phyloP scores from a whole-genome alignment of 2,888 invertebrate species.

The Xylocampa areola region DNA sequence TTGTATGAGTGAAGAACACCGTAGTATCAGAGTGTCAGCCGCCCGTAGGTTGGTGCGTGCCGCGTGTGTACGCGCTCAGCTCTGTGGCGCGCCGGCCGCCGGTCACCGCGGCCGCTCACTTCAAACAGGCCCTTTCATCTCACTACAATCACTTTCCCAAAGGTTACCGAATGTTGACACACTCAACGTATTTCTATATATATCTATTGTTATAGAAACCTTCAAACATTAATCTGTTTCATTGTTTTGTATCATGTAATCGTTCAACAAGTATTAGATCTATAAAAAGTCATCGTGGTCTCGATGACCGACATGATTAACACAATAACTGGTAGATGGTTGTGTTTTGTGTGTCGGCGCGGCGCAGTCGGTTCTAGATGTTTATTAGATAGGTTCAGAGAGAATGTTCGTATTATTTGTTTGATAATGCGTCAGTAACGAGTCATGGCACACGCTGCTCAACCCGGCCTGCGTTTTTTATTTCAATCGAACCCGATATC shows the following conservation, averaged over 20 bases:
- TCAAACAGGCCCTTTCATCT: conserved; percentile 63
- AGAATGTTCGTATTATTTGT: conserved; percentile 37
- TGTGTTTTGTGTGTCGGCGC: conserved; percentile 20
- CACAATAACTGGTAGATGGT: conserved; percentile 23
- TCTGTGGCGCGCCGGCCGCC: conserved; percentile 44
- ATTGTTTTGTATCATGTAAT: conserved; percentile 25
- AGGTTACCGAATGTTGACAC: conserved; percentile 15
- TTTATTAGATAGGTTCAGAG: conserved; percentile 33
- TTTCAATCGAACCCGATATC: conserved; percentile 81
- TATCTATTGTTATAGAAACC: conserved; percentile 22
- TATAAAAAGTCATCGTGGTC: conserved; percentile 23
- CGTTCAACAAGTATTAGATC: conserved; percentile 25
- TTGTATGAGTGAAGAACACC: too few species aligned
- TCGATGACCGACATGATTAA: conserved; percentile 51
- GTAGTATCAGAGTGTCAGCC: too few species aligned
- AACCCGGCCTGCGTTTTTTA: conserved; percentile 62
- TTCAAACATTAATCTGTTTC: conserved; percentile 29
- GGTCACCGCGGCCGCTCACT: conserved; percentile 48
- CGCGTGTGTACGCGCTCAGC: conserved; percentile 18
- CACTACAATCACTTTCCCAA: conserved; percentile 34
- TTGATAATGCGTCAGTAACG: conserved; percentile 58
- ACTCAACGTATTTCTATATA: conserved; percentile 7
- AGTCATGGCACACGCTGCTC: conserved; percentile 63
- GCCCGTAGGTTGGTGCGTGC: not conserved
- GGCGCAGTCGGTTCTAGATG: conserved; percentile 28